phyloP scores from a whole-genome alignment of 2,113 vertebrate genomes.

The Gambusia affinis region DNA sequence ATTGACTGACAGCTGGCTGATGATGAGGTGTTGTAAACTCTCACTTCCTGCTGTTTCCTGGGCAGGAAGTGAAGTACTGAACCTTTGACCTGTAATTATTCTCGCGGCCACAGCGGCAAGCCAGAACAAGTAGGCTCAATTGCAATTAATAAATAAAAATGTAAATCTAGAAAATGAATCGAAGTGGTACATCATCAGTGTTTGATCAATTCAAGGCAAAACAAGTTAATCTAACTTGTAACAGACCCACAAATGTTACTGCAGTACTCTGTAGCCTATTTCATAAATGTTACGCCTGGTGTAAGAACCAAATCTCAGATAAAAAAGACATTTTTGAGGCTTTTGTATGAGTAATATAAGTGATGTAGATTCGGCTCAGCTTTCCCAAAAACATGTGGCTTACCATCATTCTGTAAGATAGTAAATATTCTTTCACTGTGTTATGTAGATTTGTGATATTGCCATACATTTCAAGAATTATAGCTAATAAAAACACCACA shows the following conservation, averaged over 20 bases:
- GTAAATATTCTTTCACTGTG: too few relatives aligned
- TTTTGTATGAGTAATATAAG: too few relatives aligned
- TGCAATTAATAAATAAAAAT: background rate
- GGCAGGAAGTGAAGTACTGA: slow-evolving; percentile 67
- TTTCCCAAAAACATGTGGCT: too few relatives aligned
- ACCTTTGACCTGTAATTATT: slow-evolving; percentile 65
- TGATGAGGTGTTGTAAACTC: slow-evolving; percentile 73
- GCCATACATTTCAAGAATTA: background rate
- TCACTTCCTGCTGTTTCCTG: slow-evolving; percentile 66
- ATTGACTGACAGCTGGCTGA: slow-evolving; percentile 76
- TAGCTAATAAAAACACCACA: background rate
- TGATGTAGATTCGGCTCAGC: too few relatives aligned
- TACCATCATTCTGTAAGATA: too few relatives aligned
- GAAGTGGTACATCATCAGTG: too few relatives aligned
- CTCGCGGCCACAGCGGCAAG: slow-evolving; percentile 23
- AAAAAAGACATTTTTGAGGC: too few relatives aligned
- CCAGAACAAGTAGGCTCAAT: background rate
- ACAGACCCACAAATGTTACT: background rate
- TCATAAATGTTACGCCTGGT: background rate
- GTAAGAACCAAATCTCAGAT: too few relatives aligned
- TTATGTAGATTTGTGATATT: too few relatives aligned
- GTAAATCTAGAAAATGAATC: background rate
- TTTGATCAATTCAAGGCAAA: background rate
- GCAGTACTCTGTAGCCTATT: background rate
- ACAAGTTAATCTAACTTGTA: background rate